Conservation (phyloP, 2,888 invertebrate genomes). For the Aphidoletes aphidimyza region DNA sequence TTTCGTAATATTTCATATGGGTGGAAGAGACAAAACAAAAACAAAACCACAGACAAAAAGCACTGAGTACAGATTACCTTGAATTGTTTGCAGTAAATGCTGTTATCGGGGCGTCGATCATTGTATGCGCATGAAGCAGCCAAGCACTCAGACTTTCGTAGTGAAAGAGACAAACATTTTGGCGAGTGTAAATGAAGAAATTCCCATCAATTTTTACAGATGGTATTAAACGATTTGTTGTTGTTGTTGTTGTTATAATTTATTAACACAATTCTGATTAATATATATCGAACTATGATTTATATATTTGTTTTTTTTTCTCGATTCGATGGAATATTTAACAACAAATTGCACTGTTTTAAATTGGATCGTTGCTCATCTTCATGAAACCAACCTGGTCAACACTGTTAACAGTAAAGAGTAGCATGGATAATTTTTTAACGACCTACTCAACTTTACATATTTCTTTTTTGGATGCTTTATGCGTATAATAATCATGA, state of each 20-base stretch:
- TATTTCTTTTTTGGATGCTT: not conserved
- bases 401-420: no score
- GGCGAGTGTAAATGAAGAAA: conserved; percentile 13
- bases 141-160: not conserved
- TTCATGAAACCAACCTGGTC: not conserved
- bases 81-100: conserved; percentile 24
- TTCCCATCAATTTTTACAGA: conserved; percentile 10
- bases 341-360: not conserved
- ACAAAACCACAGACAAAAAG: not conserved
- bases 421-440: no score
- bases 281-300: conserved; percentile 1
- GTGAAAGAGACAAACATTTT: not conserved
- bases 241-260: no score
- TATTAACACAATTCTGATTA: conserved; percentile 10
- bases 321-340: not conserved
- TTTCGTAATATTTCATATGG: conserved; percentile 14
- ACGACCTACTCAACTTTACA: not conserved
- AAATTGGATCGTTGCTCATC: not conserved
- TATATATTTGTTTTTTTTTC: not conserved
- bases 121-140: not conserved
- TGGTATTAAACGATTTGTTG: not conserved
- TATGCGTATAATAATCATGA: not conserved
- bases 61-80: not conserved
- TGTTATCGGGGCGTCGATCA: conserved; percentile 14
- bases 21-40: not conserved